These are phyloP conservation scores for Alectura lathami DNA, from an alignment of 2,113 vertebrate species.

Conservation along the genomic window DNA sequence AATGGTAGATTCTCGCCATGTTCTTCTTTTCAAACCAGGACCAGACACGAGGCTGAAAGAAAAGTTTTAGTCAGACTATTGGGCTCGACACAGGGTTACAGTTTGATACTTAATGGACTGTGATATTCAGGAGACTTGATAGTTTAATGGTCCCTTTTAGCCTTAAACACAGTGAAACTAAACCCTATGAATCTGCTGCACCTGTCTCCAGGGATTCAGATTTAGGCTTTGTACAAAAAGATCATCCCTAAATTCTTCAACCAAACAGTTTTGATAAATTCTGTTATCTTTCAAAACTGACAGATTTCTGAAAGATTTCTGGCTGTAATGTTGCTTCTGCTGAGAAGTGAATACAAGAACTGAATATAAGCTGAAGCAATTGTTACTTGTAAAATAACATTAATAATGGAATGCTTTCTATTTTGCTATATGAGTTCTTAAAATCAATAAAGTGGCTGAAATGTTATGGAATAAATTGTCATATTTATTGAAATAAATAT, in stretches of 20 bases:
- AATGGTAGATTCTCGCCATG: not conserved
- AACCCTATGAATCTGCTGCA: not conserved
- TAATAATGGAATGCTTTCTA: not conserved
- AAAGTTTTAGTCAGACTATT: not conserved
- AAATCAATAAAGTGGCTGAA: not conserved
- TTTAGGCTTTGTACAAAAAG: not conserved
- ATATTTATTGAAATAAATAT: not conserved
- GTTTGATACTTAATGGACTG: not conserved
- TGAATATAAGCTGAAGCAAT: not conserved
- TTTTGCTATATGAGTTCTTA: not conserved
- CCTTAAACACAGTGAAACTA: not conserved
- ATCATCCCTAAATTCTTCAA: not conserved
- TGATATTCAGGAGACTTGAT: not conserved
- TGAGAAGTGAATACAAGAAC: not conserved
- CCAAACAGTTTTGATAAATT: not conserved
- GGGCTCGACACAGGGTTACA: not conserved
- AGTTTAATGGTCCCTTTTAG: not conserved
- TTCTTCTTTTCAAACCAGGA: not conserved
- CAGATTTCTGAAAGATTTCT: not conserved
- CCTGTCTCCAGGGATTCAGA: not conserved
- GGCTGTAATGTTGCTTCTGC: not conserved
- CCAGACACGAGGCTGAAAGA: not conserved
- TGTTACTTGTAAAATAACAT: not conserved
- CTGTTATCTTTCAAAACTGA: not conserved
- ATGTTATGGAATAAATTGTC: not conserved